Evolutionary conservation across 2,113 vertebrate genomes (phyloP), one percentile per base, ranked within the genome.

Genomic region (Pongo abelii): DNA sequence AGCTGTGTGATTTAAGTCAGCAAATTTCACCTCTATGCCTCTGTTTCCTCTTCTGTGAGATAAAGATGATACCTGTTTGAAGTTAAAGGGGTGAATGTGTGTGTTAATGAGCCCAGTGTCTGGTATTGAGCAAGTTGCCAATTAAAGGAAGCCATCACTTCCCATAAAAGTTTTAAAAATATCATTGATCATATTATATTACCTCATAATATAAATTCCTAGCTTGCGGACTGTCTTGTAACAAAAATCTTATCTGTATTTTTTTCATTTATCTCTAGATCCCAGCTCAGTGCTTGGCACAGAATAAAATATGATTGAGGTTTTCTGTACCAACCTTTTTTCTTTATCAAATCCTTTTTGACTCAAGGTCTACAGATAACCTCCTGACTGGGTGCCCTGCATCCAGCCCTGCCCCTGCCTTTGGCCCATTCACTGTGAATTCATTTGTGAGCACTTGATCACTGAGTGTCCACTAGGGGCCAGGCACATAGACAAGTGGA

Each of bases 31-130:
- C 11, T 27, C 64, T 8, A 13, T n/a, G 30, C 32, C 59, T 91
- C 32, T 20, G 2, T 81, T 43, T 74, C 22, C 23, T 61, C 18
- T 27, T 55, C 55, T 30, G 5, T 67, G 48, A 77, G 38, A 22
- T 74, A 2, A 48, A 9, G 46, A 3, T 14, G 38, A 35, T 6
- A 2, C 2, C 18, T 18, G 74, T 5, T 0, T 17, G 35, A 14
- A 8, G n/a, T 46, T 12, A 61, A 55, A 67, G 57, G 22, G 40
- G 2, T 35, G 38, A 46, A 8, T 5, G 22, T 32, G 5, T 38
- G n/a, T 32, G 40, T 27, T 4, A 27, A 30, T 2, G 6, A n/a
- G 67, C 3, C 59, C 17, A 1, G 35, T 1, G 23, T 32, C 72
- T 27, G 48, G 78, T 18, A 5, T 14, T 11, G 1, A 46, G 52